phyloP scores from a whole-genome alignment of 2,113 vertebrate genomes.

The Elephantulus edwardii region DNA sequence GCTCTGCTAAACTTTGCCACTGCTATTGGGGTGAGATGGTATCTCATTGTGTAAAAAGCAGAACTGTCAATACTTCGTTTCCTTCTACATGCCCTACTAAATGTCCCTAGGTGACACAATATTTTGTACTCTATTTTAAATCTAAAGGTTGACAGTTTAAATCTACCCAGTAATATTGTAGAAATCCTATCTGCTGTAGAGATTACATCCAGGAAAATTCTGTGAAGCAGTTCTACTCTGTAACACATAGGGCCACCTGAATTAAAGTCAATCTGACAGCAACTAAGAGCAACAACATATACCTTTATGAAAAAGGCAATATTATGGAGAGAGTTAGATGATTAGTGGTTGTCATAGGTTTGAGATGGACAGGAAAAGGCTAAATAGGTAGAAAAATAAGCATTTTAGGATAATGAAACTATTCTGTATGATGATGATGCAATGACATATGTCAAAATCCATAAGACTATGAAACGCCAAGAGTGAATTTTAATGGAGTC shows the following conservation, averaged over 20 bases:
- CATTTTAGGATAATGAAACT: not conserved
- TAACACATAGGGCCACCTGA: not conserved
- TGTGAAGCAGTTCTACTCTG: not conserved
- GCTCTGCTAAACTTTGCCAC: too few species aligned
- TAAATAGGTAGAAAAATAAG: not conserved
- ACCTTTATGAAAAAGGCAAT: not conserved
- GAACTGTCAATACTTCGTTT: too few species aligned
- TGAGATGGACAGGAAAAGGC: not conserved
- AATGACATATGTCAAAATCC: too few species aligned
- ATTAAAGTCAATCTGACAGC: not conserved
- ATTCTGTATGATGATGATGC: not conserved
- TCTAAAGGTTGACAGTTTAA: not conserved
- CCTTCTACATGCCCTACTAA: too few species aligned
- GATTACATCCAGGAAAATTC: not conserved
- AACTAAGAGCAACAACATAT: not conserved
- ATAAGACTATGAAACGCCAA: too few species aligned
- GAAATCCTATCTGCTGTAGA: not conserved
- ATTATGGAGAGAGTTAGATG: not conserved
- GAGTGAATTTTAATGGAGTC: too few species aligned
- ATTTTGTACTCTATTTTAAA: not conserved
- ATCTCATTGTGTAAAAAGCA: too few species aligned
- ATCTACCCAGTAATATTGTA: not conserved
- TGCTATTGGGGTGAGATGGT: too few species aligned
- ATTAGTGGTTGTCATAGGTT: not conserved
- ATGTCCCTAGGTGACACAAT: too few species aligned